A percentile compares a stretch with the other conserved stretches of the same genome.
Conservation (phyloP, 2,113 vertebrate species). For the Cynopterus brachyotis region DNA sequence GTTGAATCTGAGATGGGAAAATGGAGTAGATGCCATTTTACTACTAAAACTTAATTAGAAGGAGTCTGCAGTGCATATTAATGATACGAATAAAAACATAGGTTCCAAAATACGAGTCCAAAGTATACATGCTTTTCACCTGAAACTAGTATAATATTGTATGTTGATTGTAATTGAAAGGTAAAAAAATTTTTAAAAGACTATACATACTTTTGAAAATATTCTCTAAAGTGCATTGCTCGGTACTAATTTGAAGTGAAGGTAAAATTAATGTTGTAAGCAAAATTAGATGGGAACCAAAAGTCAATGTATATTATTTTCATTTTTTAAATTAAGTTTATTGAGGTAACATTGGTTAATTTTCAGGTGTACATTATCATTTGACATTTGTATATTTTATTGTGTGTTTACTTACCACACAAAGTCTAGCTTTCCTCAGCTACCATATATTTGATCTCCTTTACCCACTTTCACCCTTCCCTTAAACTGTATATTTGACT, state of each 20-base stretch:
- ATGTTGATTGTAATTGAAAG: too few relatives aligned
- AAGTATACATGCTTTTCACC: neutral
- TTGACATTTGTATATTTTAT: too few relatives aligned
- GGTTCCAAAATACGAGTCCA: slow-evolving; percentile 18
- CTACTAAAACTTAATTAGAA: slow-evolving; percentile 61
- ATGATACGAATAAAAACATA: neutral
- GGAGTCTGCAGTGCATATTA: neutral
- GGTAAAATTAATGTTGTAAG: slow-evolving; percentile 41
- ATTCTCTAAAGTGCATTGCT: neutral
- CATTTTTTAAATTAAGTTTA: too few relatives aligned
- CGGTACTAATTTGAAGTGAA: neutral
- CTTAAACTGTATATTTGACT: too few relatives aligned
- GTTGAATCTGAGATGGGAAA: slow-evolving; percentile 50
- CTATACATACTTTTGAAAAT: neutral
- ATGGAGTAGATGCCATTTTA: slow-evolving; percentile 46
- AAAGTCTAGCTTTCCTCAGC: too few relatives aligned
- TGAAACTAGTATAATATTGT: too few relatives aligned
- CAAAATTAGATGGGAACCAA: slow-evolving; percentile 30
- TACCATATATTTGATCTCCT: too few relatives aligned
- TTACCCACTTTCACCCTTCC: too few relatives aligned
- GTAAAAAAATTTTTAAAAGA: too few relatives aligned
- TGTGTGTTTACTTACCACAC: too few relatives aligned
- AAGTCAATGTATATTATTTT: neutral
- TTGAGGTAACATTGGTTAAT: too few relatives aligned
- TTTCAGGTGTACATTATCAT: too few relatives aligned